Evolutionary conservation across 2,113 vertebrate species (phyloP), one percentile per base, ranked within the genome.

Genomic region (Anser brachyrhynchus): DNA sequence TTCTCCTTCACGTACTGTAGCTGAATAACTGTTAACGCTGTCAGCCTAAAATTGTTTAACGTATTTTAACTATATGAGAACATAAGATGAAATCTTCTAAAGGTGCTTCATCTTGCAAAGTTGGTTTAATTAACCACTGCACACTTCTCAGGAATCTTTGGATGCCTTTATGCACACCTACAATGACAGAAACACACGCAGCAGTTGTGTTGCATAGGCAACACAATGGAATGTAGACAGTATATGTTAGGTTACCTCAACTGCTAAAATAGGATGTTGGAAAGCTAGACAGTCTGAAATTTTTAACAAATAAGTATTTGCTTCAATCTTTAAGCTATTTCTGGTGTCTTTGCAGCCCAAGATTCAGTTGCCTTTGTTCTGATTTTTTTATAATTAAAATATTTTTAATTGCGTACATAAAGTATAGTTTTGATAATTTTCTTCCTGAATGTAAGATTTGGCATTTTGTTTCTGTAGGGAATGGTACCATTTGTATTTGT

Each of bases 401-500:
- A 58, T 44, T 49, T 17, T 46, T 20, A 54, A 12, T 59, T 15
- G n/a, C 29, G 55, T 19, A 41, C 57, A n/a, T 2, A 49, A 79
- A 73, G 15, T 14, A 6, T 58, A 69, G 22, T 66, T 95, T 88
- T 39, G 21, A 20, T 80, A 4, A 5, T 6, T 1, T 35, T 92
- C 18, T 74, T 74, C 10, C 35, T 95, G 58, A 66, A 59, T 61
- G n/a, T 93, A 49, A 54, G 5, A 54, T 55, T 11, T 84, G 49
- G 9, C 3, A 0, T 55, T 95, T 78, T 82, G 82, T 97, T 91
- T 91, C 97, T 97, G 15, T 97, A 99, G 99, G 99, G 99, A 89
- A 99, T 99, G 99, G 99, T 99, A 97, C 99, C 99, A 0, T 99
- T 99, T 95, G 99, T 99, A 35, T 99, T 99, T 97, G 99, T 99